Evolutionary conservation across 1,140 invertebrate genomes (phyloP).

Genomic region (Drosophila paulistorum): DNA sequence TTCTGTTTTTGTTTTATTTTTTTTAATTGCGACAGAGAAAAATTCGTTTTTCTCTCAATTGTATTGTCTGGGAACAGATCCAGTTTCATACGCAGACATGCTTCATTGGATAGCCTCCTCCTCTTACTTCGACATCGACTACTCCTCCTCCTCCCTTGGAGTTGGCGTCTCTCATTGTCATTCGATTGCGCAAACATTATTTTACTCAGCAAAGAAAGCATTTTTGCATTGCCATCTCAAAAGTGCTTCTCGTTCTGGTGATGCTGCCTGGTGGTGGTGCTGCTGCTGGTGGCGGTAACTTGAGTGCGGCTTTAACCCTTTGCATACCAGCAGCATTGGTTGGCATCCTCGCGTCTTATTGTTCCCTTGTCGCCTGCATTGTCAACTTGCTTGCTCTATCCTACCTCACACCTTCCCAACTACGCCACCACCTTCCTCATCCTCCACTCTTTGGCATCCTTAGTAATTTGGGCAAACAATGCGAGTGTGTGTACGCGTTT

Average conservation of each 20-base stretch:
- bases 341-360: constrained; percentile 20
- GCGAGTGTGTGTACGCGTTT: constrained; percentile 45
- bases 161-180: constrained; percentile 48
- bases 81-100: constrained; percentile 71
- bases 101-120: constrained; percentile 55
- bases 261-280: background rate
- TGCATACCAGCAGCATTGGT: constrained; percentile 44
- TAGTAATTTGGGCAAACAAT: constrained; percentile 70
- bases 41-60: constrained; percentile 64
- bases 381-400: constrained; percentile 15
- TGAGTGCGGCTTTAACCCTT: constrained; percentile 65
- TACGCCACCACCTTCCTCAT: background rate
- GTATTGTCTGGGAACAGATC: constrained; percentile 65
- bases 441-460: constrained; percentile 1
- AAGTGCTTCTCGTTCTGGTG: background rate
- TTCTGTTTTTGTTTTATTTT: constrained; percentile 16
- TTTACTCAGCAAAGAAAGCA: constrained; percentile 46
- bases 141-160: background rate
- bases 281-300: constrained; percentile 44
- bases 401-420: background rate
- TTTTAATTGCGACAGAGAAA: constrained; percentile 74
- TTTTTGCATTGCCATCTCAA: constrained; percentile 38
- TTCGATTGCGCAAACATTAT: constrained; percentile 78
- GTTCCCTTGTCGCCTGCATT: constrained; percentile 16
- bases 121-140: background rate